Evolutionary conservation across 2,888 invertebrate species (phyloP), one percentile per base, ranked within the genome.

Genomic region (Chrysolina haemoptera): DNA sequence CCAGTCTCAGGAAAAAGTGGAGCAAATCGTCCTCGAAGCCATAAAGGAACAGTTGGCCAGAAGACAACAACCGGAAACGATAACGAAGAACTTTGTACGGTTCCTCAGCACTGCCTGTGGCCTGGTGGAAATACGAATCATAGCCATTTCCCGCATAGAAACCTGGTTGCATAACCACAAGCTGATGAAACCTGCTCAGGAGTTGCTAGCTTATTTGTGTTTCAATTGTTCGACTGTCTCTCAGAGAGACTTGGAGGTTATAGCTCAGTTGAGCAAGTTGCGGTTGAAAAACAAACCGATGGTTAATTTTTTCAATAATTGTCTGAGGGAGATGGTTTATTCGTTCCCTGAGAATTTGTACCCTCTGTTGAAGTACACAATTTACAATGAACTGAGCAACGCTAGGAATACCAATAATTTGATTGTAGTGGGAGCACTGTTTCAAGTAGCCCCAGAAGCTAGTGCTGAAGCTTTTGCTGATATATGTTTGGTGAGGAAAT

Each of bases 91-190:
- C 81, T 95, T 98, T 81, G 90, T 98, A 0, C 94, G 95, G 80
- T 91, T 98, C 73, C 89, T 98, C 43, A 93, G 96, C 0, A 93
- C 94, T 0, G 93, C 97, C 0, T 94, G 95, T 79, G 98, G 98
- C 0, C 92, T 97, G 73, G 92, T 93, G 0, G 97, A 98, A 89
- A 94, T 97, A 77, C 91, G 97, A 22, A 91, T 94, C 83, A 91
- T 94, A 68, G 93, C 95, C 0, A 93, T 94, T 0, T 92, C 94
- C 0, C 93, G 95, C 0, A 90, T 98, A 20, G 98, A 98, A 87
- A 92, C 94, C 81, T 98, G 98, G 98, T 90, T 98, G 73, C 97
- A 98, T 87, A 98, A 98, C 86, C 97, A 98, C 75, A 99, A 98
- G 90, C 89, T 98, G 69, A 95, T 96, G 90, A 93, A 96, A 82